phyloP scores from a whole-genome alignment of 2,888 invertebrate species.

The Ophion ventricosus region DNA sequence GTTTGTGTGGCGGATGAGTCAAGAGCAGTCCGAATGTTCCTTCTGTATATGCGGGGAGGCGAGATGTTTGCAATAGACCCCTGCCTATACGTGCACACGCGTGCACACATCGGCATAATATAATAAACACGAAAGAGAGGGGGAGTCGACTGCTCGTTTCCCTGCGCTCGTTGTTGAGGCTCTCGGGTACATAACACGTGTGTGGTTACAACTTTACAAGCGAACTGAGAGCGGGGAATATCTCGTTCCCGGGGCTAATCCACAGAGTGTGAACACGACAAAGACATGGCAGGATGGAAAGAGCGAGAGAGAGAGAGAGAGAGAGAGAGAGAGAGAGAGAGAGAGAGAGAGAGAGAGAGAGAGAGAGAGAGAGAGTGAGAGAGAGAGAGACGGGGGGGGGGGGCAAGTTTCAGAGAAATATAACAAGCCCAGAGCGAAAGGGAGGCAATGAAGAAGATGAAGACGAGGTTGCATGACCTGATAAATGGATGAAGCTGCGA shows the following conservation, averaged over 20 bases:
- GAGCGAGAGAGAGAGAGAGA: conserved; percentile 16
- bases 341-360: conserved; percentile 14
- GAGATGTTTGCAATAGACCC: not conserved
- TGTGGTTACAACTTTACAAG: conserved; percentile 62
- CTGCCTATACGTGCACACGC: conserved; percentile 4
- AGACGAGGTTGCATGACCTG: not conserved
- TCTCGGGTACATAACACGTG: conserved; percentile 46
- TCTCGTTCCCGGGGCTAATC: conserved; percentile 57
- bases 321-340: not conserved
- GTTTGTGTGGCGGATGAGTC: not conserved
- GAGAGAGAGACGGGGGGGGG: conserved; percentile 18
- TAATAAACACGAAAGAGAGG: conserved; percentile 47
- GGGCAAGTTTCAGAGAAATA: not conserved
- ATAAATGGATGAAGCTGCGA: conserved; percentile 27
- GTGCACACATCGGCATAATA: conserved; percentile 18
- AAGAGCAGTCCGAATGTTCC: not conserved
- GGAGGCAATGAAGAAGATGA: not conserved
- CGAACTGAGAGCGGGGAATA: conserved; percentile 17
- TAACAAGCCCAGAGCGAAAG: not conserved
- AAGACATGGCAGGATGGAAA: too few species aligned
- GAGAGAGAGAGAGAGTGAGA: conserved; percentile 11
- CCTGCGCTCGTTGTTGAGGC: conserved; percentile 60
- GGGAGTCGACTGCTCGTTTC: conserved; percentile 62
- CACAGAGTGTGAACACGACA: conserved; percentile 44
- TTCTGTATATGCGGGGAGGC: not conserved